These are phyloP conservation scores for Melangyna quadrimaculata DNA, from an alignment of 2,888 invertebrate genomes.

Conservation along the genomic window DNA sequence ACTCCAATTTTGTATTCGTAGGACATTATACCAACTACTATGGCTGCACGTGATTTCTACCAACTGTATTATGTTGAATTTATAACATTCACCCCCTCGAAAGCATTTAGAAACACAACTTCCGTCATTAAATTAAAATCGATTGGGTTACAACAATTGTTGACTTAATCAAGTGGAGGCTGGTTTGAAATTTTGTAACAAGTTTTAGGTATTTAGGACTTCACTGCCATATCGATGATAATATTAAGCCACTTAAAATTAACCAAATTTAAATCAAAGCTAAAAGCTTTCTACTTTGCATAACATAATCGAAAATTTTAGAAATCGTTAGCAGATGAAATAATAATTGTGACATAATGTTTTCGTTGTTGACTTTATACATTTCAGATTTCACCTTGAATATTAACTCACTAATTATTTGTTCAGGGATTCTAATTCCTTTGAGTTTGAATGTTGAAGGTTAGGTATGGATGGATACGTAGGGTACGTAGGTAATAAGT, in stretches of 20 bases:
- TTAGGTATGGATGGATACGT: no score
- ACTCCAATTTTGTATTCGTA: neutral
- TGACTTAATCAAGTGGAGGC: neutral
- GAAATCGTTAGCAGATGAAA: neutral
- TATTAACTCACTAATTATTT: constrained; percentile 16
- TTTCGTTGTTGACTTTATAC: neutral
- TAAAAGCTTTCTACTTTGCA: neutral
- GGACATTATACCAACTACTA: neutral
- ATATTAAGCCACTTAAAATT: neutral
- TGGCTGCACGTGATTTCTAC: neutral
- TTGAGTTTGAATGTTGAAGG: neutral
- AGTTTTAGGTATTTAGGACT: neutral
- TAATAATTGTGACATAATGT: neutral
- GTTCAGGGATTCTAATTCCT: neutral
- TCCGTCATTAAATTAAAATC: neutral
- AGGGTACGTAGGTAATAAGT: no score
- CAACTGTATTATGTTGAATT: neutral
- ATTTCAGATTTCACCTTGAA: neutral
- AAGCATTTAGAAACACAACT: neutral
- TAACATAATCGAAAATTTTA: neutral
- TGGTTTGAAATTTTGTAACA: neutral
- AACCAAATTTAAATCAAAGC: neutral
- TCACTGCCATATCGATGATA: neutral
- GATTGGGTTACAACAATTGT: neutral
- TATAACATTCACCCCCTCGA: neutral